phyloP scores from a whole-genome alignment of 2,888 invertebrate species.

The Mechanitis mazaeus region DNA sequence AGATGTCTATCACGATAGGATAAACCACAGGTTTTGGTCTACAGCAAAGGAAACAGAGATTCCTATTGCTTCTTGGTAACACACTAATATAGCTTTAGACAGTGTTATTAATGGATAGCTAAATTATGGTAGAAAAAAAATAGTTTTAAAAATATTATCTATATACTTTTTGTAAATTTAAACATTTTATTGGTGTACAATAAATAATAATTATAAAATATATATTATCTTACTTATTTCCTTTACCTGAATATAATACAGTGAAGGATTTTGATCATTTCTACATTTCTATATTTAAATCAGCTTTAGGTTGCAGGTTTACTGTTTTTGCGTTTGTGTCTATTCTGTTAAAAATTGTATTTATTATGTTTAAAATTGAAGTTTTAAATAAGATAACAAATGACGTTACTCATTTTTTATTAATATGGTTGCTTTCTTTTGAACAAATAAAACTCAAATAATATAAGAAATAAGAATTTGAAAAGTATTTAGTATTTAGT shows the following conservation, averaged over 20 bases:
- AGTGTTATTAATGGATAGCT: too few relatives aligned
- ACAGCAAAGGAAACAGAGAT: not conserved
- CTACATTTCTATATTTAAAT: constrained; percentile 40
- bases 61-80: not conserved
- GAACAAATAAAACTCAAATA: too few relatives aligned
- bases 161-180: too few relatives aligned
- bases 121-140: not conserved
- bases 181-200: too few relatives aligned
- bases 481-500: too few relatives aligned
- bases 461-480: too few relatives aligned
- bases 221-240: constrained; percentile 44
- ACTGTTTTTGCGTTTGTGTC: constrained; percentile 47
- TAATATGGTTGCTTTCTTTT: too few relatives aligned
- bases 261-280: constrained; percentile 39
- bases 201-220: too few relatives aligned
- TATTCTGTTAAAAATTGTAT: constrained; percentile 42
- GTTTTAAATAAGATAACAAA: too few relatives aligned
- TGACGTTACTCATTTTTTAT: too few relatives aligned
- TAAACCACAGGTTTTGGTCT: constrained; percentile 3
- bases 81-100: too few relatives aligned
- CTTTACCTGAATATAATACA: constrained; percentile 43
- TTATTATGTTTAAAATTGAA: not conserved
- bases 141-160: not conserved
- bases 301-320: constrained; percentile 47
- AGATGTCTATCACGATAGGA: constrained; percentile 11